Evolutionary conservation across 1,140 invertebrate species (phyloP), one percentile per base, ranked within the genome.

Genomic region (Stegodyphus mimosarum): DNA sequence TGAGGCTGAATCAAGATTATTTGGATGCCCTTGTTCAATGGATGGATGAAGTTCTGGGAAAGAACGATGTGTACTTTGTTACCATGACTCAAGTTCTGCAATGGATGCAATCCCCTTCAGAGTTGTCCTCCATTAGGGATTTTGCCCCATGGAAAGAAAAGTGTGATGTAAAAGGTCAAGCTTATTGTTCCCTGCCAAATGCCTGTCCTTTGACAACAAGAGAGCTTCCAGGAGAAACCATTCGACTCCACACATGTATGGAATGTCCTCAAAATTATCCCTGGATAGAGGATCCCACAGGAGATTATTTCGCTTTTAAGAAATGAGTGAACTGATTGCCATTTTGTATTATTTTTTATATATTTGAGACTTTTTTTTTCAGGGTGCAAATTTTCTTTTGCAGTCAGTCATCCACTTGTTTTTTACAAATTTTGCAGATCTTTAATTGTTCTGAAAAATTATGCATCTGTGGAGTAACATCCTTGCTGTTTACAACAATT

Each of bases 81-180:
- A 98, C 97, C 17, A 98, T 98, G 95, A 98, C 96, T 1, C 96
- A 94, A 92, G 96, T 98, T 7, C 96, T 99, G 89, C 96, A 98
- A 91, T 99, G 97, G 97, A 98, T 98, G 96, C 96, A 98, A 91
- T 96, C 95, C 86, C 97, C 97, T 53, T 97, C 96, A 5, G 96
- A 98, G 90, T 89, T 97, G 64, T 94, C 95, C 11, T 94, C 93
- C 15, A 92, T 98, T 64, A 96, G 95, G 88, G 97, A 98, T 89
- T 98, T 98, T 93, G 94, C 95, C 89, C 95, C 97, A 89, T 98
- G 96, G 96, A 98, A 98, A 90, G 96, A 97, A 88, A 96, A 97
- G 90, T 98, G 97, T 90, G 96, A 98, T 89, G 95, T 98, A 73
- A 97, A 97, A 90, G 96, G 96, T 70, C 95, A 96, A 90, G 95